Percentiles rank a stretch among this genome's conserved stretches.
Evolutionary conservation across 2,888 invertebrate genomes (phyloP).

Genomic region (Clivina fossor): DNA sequence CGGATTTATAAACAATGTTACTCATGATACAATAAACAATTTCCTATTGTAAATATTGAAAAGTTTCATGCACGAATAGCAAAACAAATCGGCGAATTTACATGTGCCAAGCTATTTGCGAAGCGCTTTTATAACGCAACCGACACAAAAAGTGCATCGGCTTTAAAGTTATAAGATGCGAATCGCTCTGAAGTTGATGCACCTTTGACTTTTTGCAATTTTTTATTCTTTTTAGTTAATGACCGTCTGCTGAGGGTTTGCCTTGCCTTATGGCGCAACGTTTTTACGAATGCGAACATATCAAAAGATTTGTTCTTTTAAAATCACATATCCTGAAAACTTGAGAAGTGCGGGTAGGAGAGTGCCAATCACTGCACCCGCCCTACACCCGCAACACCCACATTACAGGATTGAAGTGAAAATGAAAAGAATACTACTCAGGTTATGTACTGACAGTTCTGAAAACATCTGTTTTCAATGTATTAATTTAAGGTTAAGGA

Average conservation of each 20-base stretch:
- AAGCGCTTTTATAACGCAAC: conserved; percentile 14
- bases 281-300: conserved; percentile 28
- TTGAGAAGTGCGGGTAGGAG: no score
- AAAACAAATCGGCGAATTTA: conserved; percentile 23
- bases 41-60: conserved; percentile 15
- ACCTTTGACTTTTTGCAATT: conserved; percentile 31
- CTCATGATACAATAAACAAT: conserved; percentile 26
- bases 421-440: no score
- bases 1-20: conserved; percentile 17
- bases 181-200: conserved; percentile 29
- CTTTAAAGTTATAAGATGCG: conserved; percentile 22
- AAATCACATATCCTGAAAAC: no score
- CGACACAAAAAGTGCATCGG: conserved; percentile 23
- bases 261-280: conserved; percentile 15
- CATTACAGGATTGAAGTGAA: no score
- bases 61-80: conserved; percentile 11
- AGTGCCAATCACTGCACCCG: no score
- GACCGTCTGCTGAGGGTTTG: conserved; percentile 25
- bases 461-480: conserved; percentile 29
- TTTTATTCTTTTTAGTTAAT: conserved; percentile 31
- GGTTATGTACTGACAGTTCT: conserved; percentile 22
- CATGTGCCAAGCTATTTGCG: conserved; percentile 17
- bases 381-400: no score
- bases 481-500: conserved; percentile 25
- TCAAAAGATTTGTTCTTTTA: no score